Conservation (phyloP, 2,888 invertebrate genomes). For the Noctua janthe region DNA sequence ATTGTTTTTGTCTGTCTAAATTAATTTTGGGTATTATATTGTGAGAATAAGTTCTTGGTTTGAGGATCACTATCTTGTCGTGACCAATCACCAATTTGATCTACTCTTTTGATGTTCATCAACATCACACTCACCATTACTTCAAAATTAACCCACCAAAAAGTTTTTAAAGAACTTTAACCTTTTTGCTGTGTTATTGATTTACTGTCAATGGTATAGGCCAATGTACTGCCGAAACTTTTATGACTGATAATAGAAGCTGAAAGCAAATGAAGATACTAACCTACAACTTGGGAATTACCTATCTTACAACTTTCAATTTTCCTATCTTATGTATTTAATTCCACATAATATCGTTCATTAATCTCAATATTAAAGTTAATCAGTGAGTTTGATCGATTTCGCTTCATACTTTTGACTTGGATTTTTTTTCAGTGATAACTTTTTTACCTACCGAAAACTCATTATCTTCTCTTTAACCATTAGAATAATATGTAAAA, state of each 20-base stretch:
- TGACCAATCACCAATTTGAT: neutral
- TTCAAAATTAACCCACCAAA: neutral
- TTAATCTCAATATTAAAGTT: neutral
- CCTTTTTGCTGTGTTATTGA: neutral
- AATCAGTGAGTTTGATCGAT: neutral
- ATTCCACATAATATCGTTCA: neutral
- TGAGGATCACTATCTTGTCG: neutral
- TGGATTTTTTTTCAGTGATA: constrained; percentile 26
- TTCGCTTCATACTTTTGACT: neutral
- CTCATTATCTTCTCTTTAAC: too few species aligned
- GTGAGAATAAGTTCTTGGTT: neutral
- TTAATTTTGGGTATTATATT: neutral
- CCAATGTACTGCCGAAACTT: neutral
- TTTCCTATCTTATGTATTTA: neutral
- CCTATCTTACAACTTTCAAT: neutral
- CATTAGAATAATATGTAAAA: neutral
- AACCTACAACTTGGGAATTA: constrained; percentile 24
- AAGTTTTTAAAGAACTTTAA: neutral
- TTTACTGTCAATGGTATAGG: neutral
- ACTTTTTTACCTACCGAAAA: constrained; percentile 16
- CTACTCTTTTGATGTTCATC: neutral
- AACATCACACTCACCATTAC: neutral
- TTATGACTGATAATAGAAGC: neutral
- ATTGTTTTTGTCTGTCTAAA: neutral
- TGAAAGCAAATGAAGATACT: neutral